phyloP scores from a whole-genome alignment of 2,113 vertebrate genomes.

The Neodon shergylaensis region DNA sequence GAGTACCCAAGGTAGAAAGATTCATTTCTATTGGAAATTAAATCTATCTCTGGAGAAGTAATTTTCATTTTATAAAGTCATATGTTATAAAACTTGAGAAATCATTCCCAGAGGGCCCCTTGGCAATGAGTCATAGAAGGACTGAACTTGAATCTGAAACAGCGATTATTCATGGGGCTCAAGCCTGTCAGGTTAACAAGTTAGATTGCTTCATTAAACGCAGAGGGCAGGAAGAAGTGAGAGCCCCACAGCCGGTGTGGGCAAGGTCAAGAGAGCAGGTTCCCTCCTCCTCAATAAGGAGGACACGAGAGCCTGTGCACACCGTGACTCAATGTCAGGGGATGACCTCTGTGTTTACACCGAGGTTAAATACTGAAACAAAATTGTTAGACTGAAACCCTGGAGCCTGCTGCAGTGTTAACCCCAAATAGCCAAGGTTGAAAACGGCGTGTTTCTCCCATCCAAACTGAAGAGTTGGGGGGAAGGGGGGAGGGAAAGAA shows the following conservation, averaged over 20 bases:
- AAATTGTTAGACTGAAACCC: background rate
- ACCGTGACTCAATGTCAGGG: background rate
- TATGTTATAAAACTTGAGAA: constrained; percentile 44
- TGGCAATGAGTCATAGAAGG: constrained; percentile 20
- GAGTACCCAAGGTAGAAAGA: background rate
- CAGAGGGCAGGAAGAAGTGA: background rate
- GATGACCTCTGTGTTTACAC: background rate
- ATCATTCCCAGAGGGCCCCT: background rate
- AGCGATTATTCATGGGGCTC: background rate
- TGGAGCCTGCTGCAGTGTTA: background rate
- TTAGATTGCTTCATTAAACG: background rate
- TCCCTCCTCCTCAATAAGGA: background rate
- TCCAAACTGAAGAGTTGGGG: background rate
- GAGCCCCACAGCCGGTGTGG: background rate
- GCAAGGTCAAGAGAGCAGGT: background rate
- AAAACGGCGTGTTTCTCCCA: background rate
- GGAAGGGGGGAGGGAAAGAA: background rate
- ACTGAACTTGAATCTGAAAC: constrained; percentile 19
- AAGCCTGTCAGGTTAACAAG: background rate
- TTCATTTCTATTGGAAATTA: constrained; percentile 21
- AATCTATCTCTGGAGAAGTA: constrained; percentile 36
- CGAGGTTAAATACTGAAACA: background rate
- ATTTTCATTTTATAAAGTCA: constrained; percentile 63
- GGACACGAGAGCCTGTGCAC: background rate
- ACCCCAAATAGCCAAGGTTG: background rate